A percentile compares a stretch with the other conserved stretches of the same genome.
These are phyloP conservation scores for Eledona agricola DNA, from an alignment of 2,888 invertebrate genomes.

Conservation along the genomic window DNA sequence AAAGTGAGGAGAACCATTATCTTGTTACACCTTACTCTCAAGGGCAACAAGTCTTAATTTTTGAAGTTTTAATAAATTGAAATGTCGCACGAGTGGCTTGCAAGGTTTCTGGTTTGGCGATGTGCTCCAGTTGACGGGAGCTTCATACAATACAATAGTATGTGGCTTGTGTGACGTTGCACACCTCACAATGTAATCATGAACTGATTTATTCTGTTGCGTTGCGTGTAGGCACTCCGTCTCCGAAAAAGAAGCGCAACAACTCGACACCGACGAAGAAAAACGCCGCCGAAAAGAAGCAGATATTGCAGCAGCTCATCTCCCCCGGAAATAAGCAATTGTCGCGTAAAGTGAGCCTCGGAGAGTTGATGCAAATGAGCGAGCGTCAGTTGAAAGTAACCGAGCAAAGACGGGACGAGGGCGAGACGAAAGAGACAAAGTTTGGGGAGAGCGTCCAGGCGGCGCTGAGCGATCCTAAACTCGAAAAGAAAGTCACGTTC, in stretches of 20 bases:
- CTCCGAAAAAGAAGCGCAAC: slow-evolving; percentile 80
- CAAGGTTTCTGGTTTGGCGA: slow-evolving; percentile 2
- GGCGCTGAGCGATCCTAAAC: slow-evolving; percentile 72
- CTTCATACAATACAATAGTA: slow-evolving; percentile 38
- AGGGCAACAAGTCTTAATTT: too few relatives aligned
- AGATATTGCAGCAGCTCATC: slow-evolving; percentile 79
- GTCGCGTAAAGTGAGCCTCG: slow-evolving; percentile 73
- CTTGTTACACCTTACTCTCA: too few relatives aligned
- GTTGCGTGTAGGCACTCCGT: slow-evolving; percentile 71
- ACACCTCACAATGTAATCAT: not conserved
- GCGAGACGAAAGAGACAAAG: slow-evolving; percentile 70
- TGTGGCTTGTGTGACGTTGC: slow-evolving; percentile 33
- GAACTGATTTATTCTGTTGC: too few relatives aligned
- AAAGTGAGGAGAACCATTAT: too few relatives aligned
- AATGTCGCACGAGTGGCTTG: not conserved
- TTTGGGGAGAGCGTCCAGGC: slow-evolving; percentile 65
- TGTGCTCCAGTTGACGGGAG: too few relatives aligned
- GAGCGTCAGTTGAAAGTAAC: slow-evolving; percentile 65
- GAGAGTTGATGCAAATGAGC: slow-evolving; percentile 78
- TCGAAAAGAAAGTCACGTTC: slow-evolving; percentile 82
- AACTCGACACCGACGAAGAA: slow-evolving; percentile 82
- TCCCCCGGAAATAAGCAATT: slow-evolving; percentile 72
- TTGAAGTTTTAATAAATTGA: too few relatives aligned
- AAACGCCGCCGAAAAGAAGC: slow-evolving; percentile 77
- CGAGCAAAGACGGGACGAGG: slow-evolving; percentile 56